These are phyloP conservation scores for Polyergus mexicanus DNA, from an alignment of 1,140 invertebrate genomes.

Conservation along the genomic window DNA sequence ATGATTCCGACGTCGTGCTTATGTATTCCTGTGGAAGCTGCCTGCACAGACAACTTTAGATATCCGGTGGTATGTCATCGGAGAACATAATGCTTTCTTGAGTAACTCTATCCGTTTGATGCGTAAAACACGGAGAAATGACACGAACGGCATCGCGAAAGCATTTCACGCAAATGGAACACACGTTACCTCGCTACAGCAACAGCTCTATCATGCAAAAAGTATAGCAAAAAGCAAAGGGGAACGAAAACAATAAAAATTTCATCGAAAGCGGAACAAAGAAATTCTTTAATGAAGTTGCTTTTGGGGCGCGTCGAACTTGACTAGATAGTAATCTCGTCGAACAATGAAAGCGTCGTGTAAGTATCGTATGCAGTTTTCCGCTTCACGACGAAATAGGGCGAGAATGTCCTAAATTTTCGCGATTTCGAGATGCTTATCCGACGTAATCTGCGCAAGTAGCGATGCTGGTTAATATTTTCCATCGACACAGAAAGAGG, in stretches of 20 bases:
- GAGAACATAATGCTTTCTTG: constrained; percentile 44
- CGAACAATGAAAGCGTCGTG: not conserved
- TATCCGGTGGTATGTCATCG: constrained; percentile 2
- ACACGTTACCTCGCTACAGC: not conserved
- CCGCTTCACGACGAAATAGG: not conserved
- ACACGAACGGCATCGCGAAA: not conserved
- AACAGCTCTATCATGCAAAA: not conserved
- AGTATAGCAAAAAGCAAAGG: not conserved
- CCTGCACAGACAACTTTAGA: constrained; percentile 9
- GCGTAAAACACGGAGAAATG: constrained; percentile 16
- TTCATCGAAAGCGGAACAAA: not conserved
- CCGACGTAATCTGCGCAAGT: constrained; percentile 66
- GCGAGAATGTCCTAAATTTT: constrained; percentile 41
- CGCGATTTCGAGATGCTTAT: constrained; percentile 62
- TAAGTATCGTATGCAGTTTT: constrained; percentile 19
- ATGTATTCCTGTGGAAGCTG: constrained; percentile 35
- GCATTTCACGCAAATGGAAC: not conserved
- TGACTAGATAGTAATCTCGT: not conserved
- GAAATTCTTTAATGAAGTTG: not conserved
- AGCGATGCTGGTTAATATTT: constrained; percentile 61
- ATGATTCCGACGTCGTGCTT: not conserved
- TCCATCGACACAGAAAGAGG: not conserved
- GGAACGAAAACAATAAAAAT: constrained; percentile 1
- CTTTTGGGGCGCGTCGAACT: not conserved
- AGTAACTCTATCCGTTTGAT: constrained; percentile 24